These are phyloP conservation scores for Entelurus aequoreus DNA, from an alignment of 2,113 vertebrate genomes.

Conservation along the genomic window DNA sequence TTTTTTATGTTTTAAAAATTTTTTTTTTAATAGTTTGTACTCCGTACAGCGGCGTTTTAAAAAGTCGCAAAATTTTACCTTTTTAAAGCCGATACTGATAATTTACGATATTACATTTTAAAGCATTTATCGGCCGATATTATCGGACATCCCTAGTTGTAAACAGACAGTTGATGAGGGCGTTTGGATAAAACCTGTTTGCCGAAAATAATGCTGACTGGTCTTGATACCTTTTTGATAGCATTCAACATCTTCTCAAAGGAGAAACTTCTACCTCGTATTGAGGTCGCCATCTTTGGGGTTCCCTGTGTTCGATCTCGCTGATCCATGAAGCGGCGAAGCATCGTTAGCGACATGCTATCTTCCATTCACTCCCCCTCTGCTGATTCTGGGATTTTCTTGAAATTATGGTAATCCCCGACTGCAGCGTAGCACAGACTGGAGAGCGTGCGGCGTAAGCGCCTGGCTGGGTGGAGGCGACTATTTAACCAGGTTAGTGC, in stretches of 20 bases:
- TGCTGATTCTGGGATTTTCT: slow-evolving; percentile 45
- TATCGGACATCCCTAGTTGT: too few species aligned
- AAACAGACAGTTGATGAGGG: too few species aligned
- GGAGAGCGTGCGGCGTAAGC: slow-evolving; percentile 54
- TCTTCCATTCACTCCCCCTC: slow-evolving; percentile 33
- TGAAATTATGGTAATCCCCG: slow-evolving; percentile 70
- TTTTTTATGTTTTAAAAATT: too few species aligned
- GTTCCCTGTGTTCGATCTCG: slow-evolving; percentile 25
- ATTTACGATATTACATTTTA: too few species aligned
- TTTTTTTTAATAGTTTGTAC: too few species aligned
- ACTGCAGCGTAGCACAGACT: slow-evolving; percentile 51
- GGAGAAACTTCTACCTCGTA: slow-evolving; percentile 6
- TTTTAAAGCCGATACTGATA: too few species aligned
- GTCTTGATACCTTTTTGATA: too few species aligned
- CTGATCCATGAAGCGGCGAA: slow-evolving; percentile 27
- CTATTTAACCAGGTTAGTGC: slow-evolving; percentile 59
- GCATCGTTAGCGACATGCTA: slow-evolving; percentile 22
- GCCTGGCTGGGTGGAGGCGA: slow-evolving; percentile 27
- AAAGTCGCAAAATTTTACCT: too few species aligned
- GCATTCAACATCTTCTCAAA: slow-evolving; percentile 7
- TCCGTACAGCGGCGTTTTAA: too few species aligned
- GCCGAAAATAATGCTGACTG: too few species aligned
- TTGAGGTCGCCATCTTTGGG: slow-evolving; percentile 18
- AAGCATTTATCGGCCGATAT: too few species aligned
- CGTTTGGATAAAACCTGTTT: too few species aligned